A percentile compares a stretch with the other conserved stretches of the same genome.
phyloP scores from a whole-genome alignment of 2,888 invertebrate species.

The Hydroisotoma schaefferi region DNA sequence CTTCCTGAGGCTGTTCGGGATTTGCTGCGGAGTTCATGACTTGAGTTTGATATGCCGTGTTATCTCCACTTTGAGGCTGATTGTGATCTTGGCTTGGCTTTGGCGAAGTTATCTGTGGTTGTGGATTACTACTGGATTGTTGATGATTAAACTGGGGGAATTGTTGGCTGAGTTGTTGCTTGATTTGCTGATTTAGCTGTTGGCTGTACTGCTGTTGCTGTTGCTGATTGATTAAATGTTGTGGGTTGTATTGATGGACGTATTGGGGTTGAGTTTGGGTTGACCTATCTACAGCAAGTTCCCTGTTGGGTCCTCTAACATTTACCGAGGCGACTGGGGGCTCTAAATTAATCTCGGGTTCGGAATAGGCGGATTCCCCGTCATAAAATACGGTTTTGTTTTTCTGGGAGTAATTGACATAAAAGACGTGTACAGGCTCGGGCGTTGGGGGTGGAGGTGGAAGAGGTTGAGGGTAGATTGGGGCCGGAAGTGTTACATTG shows the following conservation, averaged over 20 bases:
- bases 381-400: slow-evolving; percentile 63
- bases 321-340: slow-evolving; percentile 41
- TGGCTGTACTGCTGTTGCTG: no score
- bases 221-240: no score
- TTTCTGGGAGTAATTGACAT: slow-evolving; percentile 72
- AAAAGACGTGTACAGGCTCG: slow-evolving; percentile 85
- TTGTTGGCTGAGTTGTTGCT: slow-evolving; percentile 23
- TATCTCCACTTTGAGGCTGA: no score
- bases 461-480: slow-evolving; percentile 55
- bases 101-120: no score
- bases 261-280: slow-evolving; percentile 26
- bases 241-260: no score
- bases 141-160: slow-evolving; percentile 35
- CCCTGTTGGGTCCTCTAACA: slow-evolving; percentile 32
- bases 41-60: no score
- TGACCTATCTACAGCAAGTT: slow-evolving; percentile 19
- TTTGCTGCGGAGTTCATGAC: no score
- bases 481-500: slow-evolving; percentile 70
- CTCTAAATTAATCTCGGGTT: slow-evolving; percentile 43
- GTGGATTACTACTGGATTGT: no score
- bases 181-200: no score
- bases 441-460: slow-evolving; percentile 60
- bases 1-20: no score
- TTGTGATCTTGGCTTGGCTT: no score
- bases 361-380: slow-evolving; percentile 17